Base-by-base conservation (phyloP, 2,797 vertebrate species). In the Ptychadena robeensis region DNA sequence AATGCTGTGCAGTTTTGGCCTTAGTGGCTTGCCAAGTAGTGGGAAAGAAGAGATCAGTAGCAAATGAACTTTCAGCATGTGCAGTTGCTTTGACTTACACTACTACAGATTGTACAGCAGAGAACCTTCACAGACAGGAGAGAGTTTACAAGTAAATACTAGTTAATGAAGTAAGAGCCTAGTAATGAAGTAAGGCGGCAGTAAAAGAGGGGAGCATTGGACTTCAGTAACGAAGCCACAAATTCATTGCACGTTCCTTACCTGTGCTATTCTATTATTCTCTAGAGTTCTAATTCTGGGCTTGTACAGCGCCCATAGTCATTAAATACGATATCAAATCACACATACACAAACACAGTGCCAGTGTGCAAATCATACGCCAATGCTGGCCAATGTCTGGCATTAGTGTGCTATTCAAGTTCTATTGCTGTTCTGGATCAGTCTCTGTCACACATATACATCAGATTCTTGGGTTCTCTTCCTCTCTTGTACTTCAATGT, bases 391-490 rank as follows among this genome's bases (percentile, higher is more conserved):
- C 4, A 31, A n/a, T 27, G 64, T 30, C 18, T 2, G 18, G 22
- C 59, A 31, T 18, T 32, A 9, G 14, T 69, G 76, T 37, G 65
- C 76, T 37, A 79, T 79, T 57, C 59, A 61, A 61, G 37, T 28
- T 61, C 59, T 61, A 61, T 61, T 61, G 59, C 59, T 1, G 7
- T 61, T 9, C 12, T 0, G n/a, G 59, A 61, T 61, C 34, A 68
- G 37, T 38, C n/a, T 25, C 66, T 68, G 66, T 65, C 30, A 27
- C 66, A 70, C 15, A 48, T 22, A 35, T 63, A 78, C 9, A 11
- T 28, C 59, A 12, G n/a, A 9, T 8, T 78, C 48, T 59, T 1
- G 6, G 32, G 25, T 73, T 72, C 61, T 74, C 77, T 69, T 69
- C 57, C 15, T 1, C 53, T 61, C 40, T 31, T 44, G 25, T 82